phyloP scores from a whole-genome alignment of 2,888 invertebrate species.

The Dynastes maya region DNA sequence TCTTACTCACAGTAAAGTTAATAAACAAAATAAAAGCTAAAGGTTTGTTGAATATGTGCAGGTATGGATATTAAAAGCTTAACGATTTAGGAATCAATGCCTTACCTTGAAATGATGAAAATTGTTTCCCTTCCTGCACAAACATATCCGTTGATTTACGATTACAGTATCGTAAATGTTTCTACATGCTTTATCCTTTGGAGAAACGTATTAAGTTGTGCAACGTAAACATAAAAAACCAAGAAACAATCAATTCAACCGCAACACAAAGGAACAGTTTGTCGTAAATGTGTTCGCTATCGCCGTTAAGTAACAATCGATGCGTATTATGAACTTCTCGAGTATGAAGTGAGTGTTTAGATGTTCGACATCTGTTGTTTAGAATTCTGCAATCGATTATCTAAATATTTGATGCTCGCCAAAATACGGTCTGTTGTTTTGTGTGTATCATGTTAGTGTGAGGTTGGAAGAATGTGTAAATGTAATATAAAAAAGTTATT shows the following conservation, averaged over 20 bases:
- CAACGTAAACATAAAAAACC: constrained; percentile 9
- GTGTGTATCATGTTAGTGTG: background rate
- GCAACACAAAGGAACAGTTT: constrained; percentile 18
- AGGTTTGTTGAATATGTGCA: background rate
- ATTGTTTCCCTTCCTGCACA: background rate
- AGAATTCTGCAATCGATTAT: background rate
- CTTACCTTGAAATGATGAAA: background rate
- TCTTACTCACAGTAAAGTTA: background rate
- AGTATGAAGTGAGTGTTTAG: constrained; percentile 11
- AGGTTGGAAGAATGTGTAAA: background rate
- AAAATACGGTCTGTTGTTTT: background rate
- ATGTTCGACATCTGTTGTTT: constrained; percentile 8
- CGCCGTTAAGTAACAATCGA: constrained; percentile 8
- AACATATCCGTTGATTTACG: constrained; percentile 8
- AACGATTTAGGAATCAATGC: background rate
- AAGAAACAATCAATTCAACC: constrained; percentile 18
- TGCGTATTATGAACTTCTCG: constrained; percentile 7
- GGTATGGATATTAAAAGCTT: background rate
- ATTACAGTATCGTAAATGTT: constrained; percentile 9
- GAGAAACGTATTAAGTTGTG: background rate
- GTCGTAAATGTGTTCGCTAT: constrained; percentile 23
- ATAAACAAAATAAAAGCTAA: background rate
- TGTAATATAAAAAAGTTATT: background rate
- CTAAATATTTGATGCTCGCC: constrained; percentile 7
- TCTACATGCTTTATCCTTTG: background rate